Evolutionary conservation across 2,797 vertebrate genomes (phyloP), one percentile per base, ranked within the genome.

Genomic region (Fratercula arctica): DNA sequence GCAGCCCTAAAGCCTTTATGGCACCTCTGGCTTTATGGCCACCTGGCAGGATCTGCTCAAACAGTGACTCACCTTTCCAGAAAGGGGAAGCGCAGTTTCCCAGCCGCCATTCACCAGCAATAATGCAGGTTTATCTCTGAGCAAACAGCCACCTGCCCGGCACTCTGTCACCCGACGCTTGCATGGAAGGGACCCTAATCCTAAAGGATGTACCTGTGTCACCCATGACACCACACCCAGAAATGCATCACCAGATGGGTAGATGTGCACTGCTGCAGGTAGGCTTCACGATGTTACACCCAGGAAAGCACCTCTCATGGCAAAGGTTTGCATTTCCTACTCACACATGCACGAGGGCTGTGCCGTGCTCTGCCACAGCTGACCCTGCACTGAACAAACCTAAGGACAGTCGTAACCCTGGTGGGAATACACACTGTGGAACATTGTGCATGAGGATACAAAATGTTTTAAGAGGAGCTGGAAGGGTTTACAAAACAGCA

Each of bases 61-160:
- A 35, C 95, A 88, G 66, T 97, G 95, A 97, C 94, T 97, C 94
- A 97, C 95, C 93, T 88, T 96, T 90, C 95, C 96, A 96, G 96
- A 74, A 96, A 97, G 66, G 73, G 80, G 93, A 92, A 96, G 85
- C 2, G 1, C 81, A 11, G 46, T 54, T 95, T 94, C 94, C 91
- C 94, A 89, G 89, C 6, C 21, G 0, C 91, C 77, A 29, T 57
- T 83, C 94, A 48, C 11, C 13, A 79, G 81, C 84, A 87, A 68
- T 24, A 61, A 35, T 4, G 33, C 21, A 57, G n/a, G 45, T 89
- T 96, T 85, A 95, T 60, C 70, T 67, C 20, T 0, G 43, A 53
- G 84, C 76, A 74, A 87, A 83, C 51, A 76, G 46, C 46, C 72
- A 70, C 70, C 79, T 66, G 78, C 60, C 80, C 9, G 1, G 48